phyloP scores from a whole-genome alignment of 2,888 invertebrate species.

The Diadegma fenestrale region DNA sequence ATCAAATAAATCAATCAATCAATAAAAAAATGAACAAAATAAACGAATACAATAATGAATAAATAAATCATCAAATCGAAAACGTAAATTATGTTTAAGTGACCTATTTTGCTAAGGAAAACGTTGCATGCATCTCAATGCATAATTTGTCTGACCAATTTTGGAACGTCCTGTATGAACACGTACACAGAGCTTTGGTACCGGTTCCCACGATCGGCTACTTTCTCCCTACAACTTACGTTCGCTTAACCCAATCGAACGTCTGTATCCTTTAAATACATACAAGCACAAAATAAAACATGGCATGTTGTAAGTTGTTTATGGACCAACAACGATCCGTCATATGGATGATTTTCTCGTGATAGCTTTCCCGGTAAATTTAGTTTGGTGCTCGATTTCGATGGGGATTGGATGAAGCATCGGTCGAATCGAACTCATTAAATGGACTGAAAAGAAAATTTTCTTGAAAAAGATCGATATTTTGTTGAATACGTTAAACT shows the following conservation, averaged over 20 bases:
- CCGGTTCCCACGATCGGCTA: constrained; percentile 81
- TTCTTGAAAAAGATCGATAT: too few relatives aligned
- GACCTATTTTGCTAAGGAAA: not conserved
- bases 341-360: constrained; percentile 7
- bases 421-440: not conserved
- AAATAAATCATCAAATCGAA: not conserved
- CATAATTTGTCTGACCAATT: not conserved
- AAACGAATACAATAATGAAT: too few relatives aligned
- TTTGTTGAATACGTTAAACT: too few relatives aligned
- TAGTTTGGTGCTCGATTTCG: not conserved
- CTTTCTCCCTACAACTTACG: constrained; percentile 79
- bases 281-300: constrained; percentile 17
- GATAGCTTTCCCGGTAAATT: not conserved
- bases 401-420: not conserved
- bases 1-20: too few relatives aligned
- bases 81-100: not conserved
- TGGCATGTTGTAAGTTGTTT: constrained; percentile 41
- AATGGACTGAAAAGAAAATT: too few relatives aligned
- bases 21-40: too few relatives aligned
- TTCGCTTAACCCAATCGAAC: constrained; percentile 68
- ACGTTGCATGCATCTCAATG: too few relatives aligned
- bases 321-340: constrained; percentile 27
- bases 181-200: constrained; percentile 65
- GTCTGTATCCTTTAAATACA: constrained; percentile 48
- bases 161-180: constrained; percentile 23